These are phyloP conservation scores for Hyphantria cunea DNA, from an alignment of 1,140 invertebrate genomes.

Conservation along the genomic window DNA sequence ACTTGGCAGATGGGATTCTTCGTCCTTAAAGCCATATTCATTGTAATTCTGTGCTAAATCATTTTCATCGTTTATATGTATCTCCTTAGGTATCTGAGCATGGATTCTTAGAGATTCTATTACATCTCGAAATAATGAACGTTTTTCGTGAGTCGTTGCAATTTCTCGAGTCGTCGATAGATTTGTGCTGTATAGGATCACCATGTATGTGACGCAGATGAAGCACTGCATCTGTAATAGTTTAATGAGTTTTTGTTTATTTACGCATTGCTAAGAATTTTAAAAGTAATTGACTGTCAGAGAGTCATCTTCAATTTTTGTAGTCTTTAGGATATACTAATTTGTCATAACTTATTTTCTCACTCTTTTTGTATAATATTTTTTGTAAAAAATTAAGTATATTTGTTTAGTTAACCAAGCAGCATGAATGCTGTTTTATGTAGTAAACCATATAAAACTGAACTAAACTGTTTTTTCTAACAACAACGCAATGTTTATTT, in stretches of 20 bases:
- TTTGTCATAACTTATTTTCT: too few relatives aligned
- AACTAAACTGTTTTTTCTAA: too few relatives aligned
- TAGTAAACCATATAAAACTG: too few relatives aligned
- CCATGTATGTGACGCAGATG: conserved; percentile 67
- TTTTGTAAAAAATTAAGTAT: too few relatives aligned
- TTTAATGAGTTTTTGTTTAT: conserved; percentile 1
- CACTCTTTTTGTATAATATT: too few relatives aligned
- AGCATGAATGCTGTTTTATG: too few relatives aligned
- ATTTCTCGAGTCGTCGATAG: conserved; percentile 46
- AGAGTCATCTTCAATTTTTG: too few relatives aligned
- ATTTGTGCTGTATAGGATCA: conserved; percentile 57
- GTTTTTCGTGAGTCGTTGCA: conserved; percentile 39
- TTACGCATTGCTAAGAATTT: too few relatives aligned
- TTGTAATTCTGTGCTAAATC: conserved; percentile 56
- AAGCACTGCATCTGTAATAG: conserved; percentile 72
- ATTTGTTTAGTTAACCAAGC: too few relatives aligned
- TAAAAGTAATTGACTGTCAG: too few relatives aligned
- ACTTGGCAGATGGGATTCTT: conserved; percentile 53
- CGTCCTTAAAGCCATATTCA: conserved; percentile 54
- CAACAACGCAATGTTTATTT: too few relatives aligned
- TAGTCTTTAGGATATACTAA: too few relatives aligned
- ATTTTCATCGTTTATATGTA: conserved; percentile 60
- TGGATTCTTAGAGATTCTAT: conserved; percentile 67
- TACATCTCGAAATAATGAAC: conserved; percentile 69
- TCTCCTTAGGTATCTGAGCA: conserved; percentile 57